phyloP scores from a whole-genome alignment of 2,797 vertebrate genomes.

The Melanotaenia trifasciata region DNA sequence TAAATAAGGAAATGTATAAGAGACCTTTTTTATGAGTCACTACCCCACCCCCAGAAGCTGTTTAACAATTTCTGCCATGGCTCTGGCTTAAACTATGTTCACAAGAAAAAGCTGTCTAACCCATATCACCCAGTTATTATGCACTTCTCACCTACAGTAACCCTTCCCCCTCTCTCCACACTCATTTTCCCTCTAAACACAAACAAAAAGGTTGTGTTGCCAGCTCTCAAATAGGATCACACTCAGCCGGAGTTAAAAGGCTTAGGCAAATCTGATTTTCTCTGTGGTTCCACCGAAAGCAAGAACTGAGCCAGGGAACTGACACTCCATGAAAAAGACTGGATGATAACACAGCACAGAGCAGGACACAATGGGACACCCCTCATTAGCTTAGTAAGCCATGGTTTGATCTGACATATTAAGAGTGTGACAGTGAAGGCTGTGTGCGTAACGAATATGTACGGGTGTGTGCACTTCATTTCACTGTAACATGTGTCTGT shows the following conservation, averaged over 20 bases:
- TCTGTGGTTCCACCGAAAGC: constrained; percentile 73
- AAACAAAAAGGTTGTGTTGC: constrained; percentile 74
- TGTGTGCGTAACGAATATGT: constrained; percentile 30
- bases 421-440: constrained; percentile 44
- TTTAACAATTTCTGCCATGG: constrained; percentile 55
- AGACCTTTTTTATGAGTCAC: background rate
- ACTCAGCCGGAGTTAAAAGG: constrained; percentile 77
- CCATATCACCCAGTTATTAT: constrained; percentile 56
- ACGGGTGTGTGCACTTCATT: constrained; percentile 42
- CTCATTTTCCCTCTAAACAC: constrained; percentile 67
- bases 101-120: constrained; percentile 70
- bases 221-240: constrained; percentile 81
- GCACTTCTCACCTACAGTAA: constrained; percentile 44
- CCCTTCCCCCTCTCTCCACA: constrained; percentile 18
- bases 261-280: constrained; percentile 83
- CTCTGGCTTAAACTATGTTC: constrained; percentile 55
- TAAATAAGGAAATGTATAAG: background rate
- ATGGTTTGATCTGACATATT: constrained; percentile 62
- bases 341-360: constrained; percentile 58
- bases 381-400: constrained; percentile 68
- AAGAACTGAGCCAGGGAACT: constrained; percentile 64
- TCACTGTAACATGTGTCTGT: constrained; percentile 9
- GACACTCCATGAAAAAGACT: constrained; percentile 52
- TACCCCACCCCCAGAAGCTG: constrained; percentile 33
- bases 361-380: constrained; percentile 60